Base-by-base conservation (phyloP, 2,797 vertebrate genomes). In the Poeciliopsis turneri region DNA sequence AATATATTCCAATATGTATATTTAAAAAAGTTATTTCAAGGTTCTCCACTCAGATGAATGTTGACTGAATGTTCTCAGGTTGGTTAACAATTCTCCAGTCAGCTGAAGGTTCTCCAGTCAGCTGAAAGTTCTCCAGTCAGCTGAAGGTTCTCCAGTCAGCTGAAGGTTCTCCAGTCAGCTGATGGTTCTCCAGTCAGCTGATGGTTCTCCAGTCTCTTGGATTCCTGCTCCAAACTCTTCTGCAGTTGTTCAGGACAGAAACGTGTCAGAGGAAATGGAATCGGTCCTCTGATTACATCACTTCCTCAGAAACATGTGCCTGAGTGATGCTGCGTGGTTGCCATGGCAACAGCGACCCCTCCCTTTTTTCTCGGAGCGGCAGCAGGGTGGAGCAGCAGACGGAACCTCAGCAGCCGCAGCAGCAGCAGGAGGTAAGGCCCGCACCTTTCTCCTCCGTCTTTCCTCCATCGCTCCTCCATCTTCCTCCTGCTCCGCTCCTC, bases 351-450 rank as follows among this genome's bases (percentile, higher is more conserved):
- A 75, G 66, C 82, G 66, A 80, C 64, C n/a, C 82, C 77, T 36
- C 73, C 68, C 15, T 64, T 13, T 25, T 69, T 69, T 39, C 74
- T 66, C 8, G 51, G 72, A 78, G 59, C 57, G 75, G 80, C 33
- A 68, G 74, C 75, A 87, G 88, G 87, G 85, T 82, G 87, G 80
- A 90, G 84, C 77, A 79, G 81, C 82, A 88, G 83, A 78, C 70
- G n/a, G 73, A 84, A 45, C 45, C 12, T 82, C 77, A 79, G 81
- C 82, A 86, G 83, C 87, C 78, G 69, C 82, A 72, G 57, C 12
- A 71, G 70, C 73, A 86, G 69, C 18, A 83, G 81, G 76, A 90
- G 89, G 89, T 89, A 82, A 84, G 81, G 81, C 13, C 41, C n/a
- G 13, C 13, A 30, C 25, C 28, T 45, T 45, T 45, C 45, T 45